Conservation (phyloP, 2,113 vertebrate species). For the Chitala chitala region DNA sequence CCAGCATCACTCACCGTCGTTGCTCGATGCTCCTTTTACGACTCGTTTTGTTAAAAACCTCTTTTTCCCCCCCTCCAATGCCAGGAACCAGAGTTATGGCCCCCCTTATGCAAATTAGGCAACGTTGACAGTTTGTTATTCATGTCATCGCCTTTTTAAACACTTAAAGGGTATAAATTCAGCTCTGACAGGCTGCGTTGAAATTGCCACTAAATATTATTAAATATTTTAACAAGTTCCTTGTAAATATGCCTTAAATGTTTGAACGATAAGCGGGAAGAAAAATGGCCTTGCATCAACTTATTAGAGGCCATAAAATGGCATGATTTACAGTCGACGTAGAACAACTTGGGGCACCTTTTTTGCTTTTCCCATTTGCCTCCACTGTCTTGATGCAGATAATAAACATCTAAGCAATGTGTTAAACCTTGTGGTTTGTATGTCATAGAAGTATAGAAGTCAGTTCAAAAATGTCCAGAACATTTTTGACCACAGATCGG, state of each 20-base stretch:
- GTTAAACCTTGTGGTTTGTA: constrained; percentile 57
- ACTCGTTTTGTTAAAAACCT: constrained; percentile 76
- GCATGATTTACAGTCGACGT: constrained; percentile 62
- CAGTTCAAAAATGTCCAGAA: constrained; percentile 36
- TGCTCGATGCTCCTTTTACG: constrained; percentile 58
- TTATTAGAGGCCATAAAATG: constrained; percentile 74
- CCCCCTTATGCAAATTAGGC: constrained; percentile 70
- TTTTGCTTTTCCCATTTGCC: constrained; percentile 54
- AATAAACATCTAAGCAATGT: constrained; percentile 53
- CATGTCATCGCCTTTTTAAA: constrained; percentile 74
- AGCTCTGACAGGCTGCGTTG: constrained; percentile 58
- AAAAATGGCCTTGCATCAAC: constrained; percentile 75
- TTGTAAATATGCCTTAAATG: constrained; percentile 79
- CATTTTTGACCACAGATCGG: no score
- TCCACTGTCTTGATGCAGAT: constrained; percentile 57
- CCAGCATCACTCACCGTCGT: constrained; percentile 64
- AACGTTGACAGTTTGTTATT: constrained; percentile 76
- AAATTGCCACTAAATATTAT: constrained; percentile 81
- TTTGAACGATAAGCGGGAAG: constrained; percentile 70
- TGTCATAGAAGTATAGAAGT: constrained; percentile 48
- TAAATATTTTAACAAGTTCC: constrained; percentile 82
- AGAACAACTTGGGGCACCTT: constrained; percentile 58
- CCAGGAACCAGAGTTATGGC: constrained; percentile 73
- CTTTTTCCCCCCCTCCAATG: constrained; percentile 58
- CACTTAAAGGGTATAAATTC: constrained; percentile 72